A percentile compares a stretch with the other conserved stretches of the same genome.
phyloP scores from a whole-genome alignment of 2,797 vertebrate species.

The Florisuga fusca region DNA sequence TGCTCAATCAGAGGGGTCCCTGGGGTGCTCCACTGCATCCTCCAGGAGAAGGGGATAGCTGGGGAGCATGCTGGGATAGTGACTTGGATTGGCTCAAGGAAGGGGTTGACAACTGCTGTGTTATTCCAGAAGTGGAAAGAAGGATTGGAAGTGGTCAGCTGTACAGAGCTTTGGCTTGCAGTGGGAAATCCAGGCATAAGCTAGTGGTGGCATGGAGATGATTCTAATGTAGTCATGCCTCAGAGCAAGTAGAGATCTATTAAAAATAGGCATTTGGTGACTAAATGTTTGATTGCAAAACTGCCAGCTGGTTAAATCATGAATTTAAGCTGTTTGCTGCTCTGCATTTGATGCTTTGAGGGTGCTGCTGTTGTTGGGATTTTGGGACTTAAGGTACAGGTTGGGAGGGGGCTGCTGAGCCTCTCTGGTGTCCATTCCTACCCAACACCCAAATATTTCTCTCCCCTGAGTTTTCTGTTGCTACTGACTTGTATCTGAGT shows the following conservation, averaged over 20 bases:
- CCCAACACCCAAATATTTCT: neutral
- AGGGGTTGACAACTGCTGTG: neutral
- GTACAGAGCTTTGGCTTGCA: neutral
- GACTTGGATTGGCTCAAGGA: neutral
- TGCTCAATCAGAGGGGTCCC: neutral
- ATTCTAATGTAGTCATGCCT: neutral
- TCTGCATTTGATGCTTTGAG: neutral
- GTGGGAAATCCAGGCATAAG: neutral
- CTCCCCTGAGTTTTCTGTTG: neutral
- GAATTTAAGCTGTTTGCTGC: neutral
- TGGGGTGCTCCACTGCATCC: neutral
- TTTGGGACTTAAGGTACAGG: neutral
- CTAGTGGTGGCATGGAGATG: neutral
- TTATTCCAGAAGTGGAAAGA: neutral
- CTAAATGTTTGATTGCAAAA: neutral
- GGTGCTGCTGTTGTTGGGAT: neutral
- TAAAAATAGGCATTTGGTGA: neutral
- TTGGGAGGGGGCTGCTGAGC: neutral
- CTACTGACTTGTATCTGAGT: neutral
- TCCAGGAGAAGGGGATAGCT: neutral
- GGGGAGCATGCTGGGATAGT: neutral
- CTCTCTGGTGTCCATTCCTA: neutral
- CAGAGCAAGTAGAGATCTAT: neutral
- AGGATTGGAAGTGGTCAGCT: neutral
- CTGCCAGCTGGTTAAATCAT: neutral